Conservation (phyloP, 2,888 invertebrate species). For the Himalopsyche anomala region DNA sequence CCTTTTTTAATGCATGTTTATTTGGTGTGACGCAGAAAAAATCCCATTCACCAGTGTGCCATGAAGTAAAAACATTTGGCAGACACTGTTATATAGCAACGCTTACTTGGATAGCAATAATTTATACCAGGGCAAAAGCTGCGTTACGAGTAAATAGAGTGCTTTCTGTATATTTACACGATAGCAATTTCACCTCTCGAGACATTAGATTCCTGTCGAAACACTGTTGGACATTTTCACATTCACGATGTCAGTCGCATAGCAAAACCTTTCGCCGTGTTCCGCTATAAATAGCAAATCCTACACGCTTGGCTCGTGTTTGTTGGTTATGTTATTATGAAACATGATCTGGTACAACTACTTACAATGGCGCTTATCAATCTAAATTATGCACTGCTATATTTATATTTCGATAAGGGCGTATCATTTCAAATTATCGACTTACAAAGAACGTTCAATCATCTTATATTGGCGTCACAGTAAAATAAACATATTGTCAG, state of each 20-base stretch:
- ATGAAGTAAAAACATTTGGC: too few relatives aligned
- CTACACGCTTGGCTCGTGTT: constrained; percentile 47
- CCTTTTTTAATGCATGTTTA: too few relatives aligned
- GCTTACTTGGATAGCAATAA: background rate
- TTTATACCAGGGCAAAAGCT: background rate
- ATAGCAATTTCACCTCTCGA: constrained; percentile 18
- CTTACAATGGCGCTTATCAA: constrained; percentile 31
- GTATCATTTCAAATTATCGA: background rate
- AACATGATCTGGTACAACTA: background rate
- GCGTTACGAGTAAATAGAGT: background rate
- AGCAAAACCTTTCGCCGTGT: constrained; percentile 45
- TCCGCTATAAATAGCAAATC: constrained; percentile 48
- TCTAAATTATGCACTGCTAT: background rate
- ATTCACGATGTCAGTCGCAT: background rate
- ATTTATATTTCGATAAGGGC: constrained; percentile 27
- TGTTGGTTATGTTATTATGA: constrained; percentile 47
- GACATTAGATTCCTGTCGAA: constrained; percentile 14
- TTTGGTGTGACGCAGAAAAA: too few relatives aligned
- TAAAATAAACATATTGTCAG: too few relatives aligned
- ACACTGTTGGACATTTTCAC: constrained; percentile 24
- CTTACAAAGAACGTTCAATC: too few relatives aligned
- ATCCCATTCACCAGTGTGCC: too few relatives aligned
- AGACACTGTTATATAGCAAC: too few relatives aligned
- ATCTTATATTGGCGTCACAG: too few relatives aligned
- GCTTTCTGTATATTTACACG: constrained; percentile 2